Evolutionary conservation across 1,140 invertebrate species (phyloP).

Genomic region (Nephotettix cincticeps): DNA sequence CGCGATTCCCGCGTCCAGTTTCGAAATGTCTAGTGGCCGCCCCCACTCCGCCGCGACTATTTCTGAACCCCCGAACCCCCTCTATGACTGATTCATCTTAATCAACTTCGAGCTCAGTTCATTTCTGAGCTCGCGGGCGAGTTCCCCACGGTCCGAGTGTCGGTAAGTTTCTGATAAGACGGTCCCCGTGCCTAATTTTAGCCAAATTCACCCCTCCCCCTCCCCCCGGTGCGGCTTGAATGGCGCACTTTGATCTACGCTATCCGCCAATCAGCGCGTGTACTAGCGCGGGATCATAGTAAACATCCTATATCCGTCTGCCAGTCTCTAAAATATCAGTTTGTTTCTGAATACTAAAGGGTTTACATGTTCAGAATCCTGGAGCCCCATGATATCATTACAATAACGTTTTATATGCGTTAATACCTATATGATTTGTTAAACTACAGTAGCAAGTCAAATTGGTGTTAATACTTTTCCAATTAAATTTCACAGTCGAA

Average conservation of each 20-base stretch:
- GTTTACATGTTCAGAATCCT: no score
- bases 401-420: no score
- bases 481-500: no score
- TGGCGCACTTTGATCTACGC: conserved; percentile 5
- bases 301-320: no score
- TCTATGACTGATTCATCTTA: conserved; percentile 23
- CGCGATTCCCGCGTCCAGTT: not conserved
- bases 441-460: no score
- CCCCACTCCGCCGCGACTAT: not conserved
- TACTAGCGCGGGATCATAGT: not conserved
- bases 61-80: conserved; percentile 15
- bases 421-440: no score
- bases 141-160: not conserved
- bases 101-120: conserved; percentile 5
- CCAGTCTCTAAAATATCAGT: no score
- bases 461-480: no score
- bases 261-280: not conserved
- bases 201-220: conserved; percentile 1
- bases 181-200: not conserved
- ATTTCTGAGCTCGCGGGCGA: not conserved
- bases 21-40: not conserved
- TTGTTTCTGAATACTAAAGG: no score
- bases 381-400: no score
- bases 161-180: not conserved
- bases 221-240: not conserved